Evolutionary conservation across 2,888 invertebrate species (phyloP), one percentile per base, ranked within the genome.

Genomic region (Catocala sponsa): DNA sequence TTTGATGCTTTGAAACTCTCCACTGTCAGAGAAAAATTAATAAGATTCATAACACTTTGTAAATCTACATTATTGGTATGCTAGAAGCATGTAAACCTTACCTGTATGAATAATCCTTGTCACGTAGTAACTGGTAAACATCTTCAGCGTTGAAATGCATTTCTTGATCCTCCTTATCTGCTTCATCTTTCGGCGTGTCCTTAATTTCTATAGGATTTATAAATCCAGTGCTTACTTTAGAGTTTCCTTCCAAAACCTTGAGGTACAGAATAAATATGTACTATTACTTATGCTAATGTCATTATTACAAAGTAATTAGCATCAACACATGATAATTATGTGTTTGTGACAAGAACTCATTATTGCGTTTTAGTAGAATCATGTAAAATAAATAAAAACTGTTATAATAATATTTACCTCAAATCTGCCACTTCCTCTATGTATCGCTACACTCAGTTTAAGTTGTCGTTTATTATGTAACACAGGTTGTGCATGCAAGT

Each of bases 371-470:
- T 25, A 25, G 25, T 25, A 25, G 25, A 25, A 25, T 25, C 25
- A 25, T 25, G 25, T 4, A 2, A 25, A 25, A 25, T 25, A 38
- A 38, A 38, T 38, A 38, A 38, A 35, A 35, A 38, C 25, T 25
- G 25, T 33, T 12, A 38, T n/a, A n/a, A n/a, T n/a, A n/a, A n/a
- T 13, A 50, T 50, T 50, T 70, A 95, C 95, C 89, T 96, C 95
- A 83, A 96, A 96, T 10, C 85, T 78, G 0, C 96, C 95, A 52
- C 90, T 93, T 63, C 95, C 96, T 76, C 95, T 95, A 54, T 96
- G 95, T 44, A 96, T 85, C 82, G 95, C 92, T 0, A 96, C 87
- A 10, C 85, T 92, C 12, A 96, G 84, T n/a, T 92, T 90, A 0
- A 95, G 79, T 10, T 79, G 85, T 41, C 95, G 95, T 55, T 95